Evolutionary conservation across 2,113 vertebrate species (phyloP).

Genomic region (Lethenteron reissneri): DNA sequence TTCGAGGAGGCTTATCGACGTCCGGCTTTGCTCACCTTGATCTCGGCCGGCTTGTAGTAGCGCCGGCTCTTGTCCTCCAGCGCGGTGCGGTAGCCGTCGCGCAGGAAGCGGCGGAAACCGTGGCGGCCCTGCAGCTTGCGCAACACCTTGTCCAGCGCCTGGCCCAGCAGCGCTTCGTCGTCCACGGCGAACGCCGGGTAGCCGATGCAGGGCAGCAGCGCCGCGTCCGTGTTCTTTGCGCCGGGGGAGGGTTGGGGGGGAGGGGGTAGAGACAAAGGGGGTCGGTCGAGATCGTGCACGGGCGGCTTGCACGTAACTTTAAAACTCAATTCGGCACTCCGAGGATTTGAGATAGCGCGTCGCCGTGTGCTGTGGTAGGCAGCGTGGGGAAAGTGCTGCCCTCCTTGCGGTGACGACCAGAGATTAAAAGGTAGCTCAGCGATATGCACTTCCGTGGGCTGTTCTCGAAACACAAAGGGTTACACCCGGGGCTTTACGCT

Average conservation of each 20-base stretch:
- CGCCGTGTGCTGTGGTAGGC: no score
- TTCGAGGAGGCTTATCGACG: no score
- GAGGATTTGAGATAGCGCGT: no score
- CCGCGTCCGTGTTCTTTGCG: conserved; percentile 69
- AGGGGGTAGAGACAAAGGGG: neutral
- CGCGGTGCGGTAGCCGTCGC: conserved; percentile 68
- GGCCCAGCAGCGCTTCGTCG: conserved; percentile 60
- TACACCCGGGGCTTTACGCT: no score
- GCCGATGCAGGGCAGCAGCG: conserved; percentile 72
- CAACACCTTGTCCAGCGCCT: conserved; percentile 73
- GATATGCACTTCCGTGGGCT: no score
- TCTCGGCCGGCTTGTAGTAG: conserved; percentile 86
- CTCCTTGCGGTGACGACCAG: no score
- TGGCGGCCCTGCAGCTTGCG: conserved; percentile 76
- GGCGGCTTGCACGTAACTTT: no score
- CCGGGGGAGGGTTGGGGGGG: neutral
- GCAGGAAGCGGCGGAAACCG: conserved; percentile 72
- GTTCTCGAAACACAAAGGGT: no score
- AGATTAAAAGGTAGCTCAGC: no score
- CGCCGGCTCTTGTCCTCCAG: conserved; percentile 60
- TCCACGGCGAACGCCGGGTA: conserved; percentile 89
- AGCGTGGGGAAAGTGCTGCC: no score
- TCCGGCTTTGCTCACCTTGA: conserved; percentile 41
- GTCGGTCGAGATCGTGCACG: no score
- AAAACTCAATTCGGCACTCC: no score